phyloP scores from a whole-genome alignment of 1,140 invertebrate species.

The Micrasema minimum region DNA sequence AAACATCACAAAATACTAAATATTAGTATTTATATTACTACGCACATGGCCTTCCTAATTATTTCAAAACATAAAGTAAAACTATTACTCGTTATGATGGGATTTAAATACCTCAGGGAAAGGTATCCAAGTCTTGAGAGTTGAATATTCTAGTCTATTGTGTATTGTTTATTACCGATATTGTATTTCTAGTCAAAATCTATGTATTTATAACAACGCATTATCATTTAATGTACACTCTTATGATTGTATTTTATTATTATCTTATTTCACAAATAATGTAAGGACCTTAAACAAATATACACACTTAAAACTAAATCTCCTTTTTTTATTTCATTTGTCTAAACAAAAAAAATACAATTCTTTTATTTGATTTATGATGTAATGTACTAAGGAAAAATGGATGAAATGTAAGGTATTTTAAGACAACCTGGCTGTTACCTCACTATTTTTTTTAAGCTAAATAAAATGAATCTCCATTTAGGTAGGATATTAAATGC shows the following conservation, averaged over 20 bases:
- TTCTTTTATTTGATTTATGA: no score
- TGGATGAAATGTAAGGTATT: no score
- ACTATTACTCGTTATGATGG: no score
- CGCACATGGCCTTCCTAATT: conserved; percentile 8
- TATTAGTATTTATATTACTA: conserved; percentile 5
- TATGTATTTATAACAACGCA: background rate
- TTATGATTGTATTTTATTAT: conserved; percentile 16
- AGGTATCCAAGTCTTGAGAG: background rate
- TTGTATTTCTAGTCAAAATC: conserved; percentile 14
- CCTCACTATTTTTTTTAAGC: no score
- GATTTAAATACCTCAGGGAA: background rate
- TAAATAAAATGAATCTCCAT: no score
- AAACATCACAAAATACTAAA: conserved; percentile 18
- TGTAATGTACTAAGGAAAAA: no score
- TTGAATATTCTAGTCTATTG: conserved; percentile 28
- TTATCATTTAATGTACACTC: conserved; percentile 7
- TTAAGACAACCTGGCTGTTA: no score
- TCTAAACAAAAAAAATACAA: no score
- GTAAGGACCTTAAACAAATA: conserved; percentile 40
- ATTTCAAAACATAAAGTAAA: background rate
- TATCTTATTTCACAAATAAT: conserved; percentile 18
- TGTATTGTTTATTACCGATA: conserved; percentile 5
- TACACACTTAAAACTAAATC: conserved; percentile 38
- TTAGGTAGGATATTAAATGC: no score
- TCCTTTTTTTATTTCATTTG: background rate